Percentiles rank a stretch among this genome's conserved stretches.
These are phyloP conservation scores for Gadus chalcogrammus DNA, from an alignment of 2,113 vertebrate genomes.

Conservation along the genomic window DNA sequence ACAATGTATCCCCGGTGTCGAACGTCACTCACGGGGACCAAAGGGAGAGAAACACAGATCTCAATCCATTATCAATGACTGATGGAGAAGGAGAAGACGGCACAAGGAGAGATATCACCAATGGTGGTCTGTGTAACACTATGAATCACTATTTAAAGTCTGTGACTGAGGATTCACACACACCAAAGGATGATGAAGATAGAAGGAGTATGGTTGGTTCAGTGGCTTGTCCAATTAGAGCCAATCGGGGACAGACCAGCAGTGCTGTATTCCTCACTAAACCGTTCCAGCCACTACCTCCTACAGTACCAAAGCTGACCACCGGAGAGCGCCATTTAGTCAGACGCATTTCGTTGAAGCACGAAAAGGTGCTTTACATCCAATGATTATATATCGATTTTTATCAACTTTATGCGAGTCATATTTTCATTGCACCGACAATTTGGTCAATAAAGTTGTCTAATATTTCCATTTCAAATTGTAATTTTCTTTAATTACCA, in stretches of 20 bases:
- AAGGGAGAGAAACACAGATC: conserved; percentile 1
- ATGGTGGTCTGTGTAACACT: not conserved
- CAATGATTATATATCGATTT: not conserved
- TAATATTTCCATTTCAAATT: not conserved
- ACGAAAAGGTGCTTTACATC: not conserved
- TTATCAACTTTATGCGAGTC: not conserved
- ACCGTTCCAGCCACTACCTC: conserved; percentile 26
- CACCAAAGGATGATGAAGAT: not conserved
- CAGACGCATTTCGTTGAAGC: not conserved
- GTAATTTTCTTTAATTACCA: not conserved
- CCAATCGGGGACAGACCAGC: not conserved
- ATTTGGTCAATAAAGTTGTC: not conserved
- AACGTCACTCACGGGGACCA: not conserved
- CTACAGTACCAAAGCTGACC: conserved; percentile 2
- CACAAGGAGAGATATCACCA: not conserved
- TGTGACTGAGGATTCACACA: not conserved
- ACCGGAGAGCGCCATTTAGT: conserved; percentile 7
- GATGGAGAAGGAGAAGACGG: not conserved
- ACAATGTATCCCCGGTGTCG: not conserved
- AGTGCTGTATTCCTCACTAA: conserved; percentile 1
- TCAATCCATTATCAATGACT: not conserved
- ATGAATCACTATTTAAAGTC: not conserved
- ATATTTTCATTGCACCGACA: not conserved
- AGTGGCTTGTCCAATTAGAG: not conserved
- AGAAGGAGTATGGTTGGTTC: not conserved